Base-by-base conservation (phyloP, 2,797 vertebrate species). In the Scyliorhinus canicula region DNA sequence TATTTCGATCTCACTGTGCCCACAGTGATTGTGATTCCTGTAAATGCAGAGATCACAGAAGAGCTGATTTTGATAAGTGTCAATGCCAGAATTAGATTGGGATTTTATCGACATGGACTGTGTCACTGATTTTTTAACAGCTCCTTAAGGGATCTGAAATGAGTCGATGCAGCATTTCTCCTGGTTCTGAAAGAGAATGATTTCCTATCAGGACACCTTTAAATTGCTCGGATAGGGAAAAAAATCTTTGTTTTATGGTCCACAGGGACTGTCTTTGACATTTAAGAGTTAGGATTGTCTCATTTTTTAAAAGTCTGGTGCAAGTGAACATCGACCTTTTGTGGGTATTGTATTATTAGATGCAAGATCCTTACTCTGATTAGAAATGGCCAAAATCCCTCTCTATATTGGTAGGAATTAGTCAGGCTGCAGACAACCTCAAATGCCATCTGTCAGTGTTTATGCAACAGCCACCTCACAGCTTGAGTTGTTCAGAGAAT, bases 401-500 rank as follows among this genome's bases (percentile, higher is more conserved):
- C n/a, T 40, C 65, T 91, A 44, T 21, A 94, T 52, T 14, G 52
- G 47, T 74, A 19, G 47, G 47, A 50, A 14, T 69, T 94, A 21
- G 67, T 8, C n/a, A 74, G 93, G 31, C 28, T 31, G 47, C 6
- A 52, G 93, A 35, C 28, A 44, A 44, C 60, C 69, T 12, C 47
- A 94, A 74, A 71, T 94, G 93, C 71, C 93, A 94, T 35, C 93
- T 74, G 93, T 71, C 65, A 94, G 67, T 52, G 67, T 35, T 74
- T 74, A 24, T n/a, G 65, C 16, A 40, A 50, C 40, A 28, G 65
- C 50, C 16, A 9, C 26, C 12, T 93, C 93, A 1, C 26, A 71
- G 65, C 44, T 71, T 28, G 67, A 52, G 28, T n/a, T 74, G 47
- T 71, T 93, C 74, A n/a, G 47, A 28, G 47, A 71, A 94, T 26